These are phyloP conservation scores for Rhinopithecus roxellana DNA, from an alignment of 2,113 vertebrate genomes.

Conservation along the genomic window DNA sequence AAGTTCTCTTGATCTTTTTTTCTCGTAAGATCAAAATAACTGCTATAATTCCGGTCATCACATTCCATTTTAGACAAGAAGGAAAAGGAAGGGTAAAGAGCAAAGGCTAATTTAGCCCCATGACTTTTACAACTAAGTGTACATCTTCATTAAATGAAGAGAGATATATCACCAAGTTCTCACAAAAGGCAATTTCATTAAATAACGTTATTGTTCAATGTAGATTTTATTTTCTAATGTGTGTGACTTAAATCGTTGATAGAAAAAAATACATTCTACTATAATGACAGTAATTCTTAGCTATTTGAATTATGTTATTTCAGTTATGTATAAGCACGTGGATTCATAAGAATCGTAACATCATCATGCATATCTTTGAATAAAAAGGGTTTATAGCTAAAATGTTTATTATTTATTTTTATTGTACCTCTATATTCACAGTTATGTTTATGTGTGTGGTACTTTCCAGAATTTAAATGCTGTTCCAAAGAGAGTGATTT, in stretches of 20 bases:
- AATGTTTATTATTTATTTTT: conserved; percentile 38
- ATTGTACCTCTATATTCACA: conserved; percentile 41
- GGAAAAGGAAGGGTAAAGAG: neutral
- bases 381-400: neutral
- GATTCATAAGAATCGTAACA: neutral
- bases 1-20: neutral
- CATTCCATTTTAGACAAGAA: neutral
- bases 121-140: neutral
- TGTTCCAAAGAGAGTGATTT: conserved; percentile 51
- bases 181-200: neutral
- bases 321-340: neutral
- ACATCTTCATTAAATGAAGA: neutral
- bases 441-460: conserved; percentile 7
- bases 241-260: neutral
- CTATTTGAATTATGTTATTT: neutral
- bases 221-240: neutral
- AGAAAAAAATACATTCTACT: neutral
- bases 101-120: neutral
- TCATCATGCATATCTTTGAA: neutral
- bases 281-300: neutral
- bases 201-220: neutral
- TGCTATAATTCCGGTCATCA: neutral
- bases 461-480: conserved; percentile 19
- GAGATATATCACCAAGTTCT: neutral
- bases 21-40: neutral